Evolutionary conservation across 2,888 invertebrate species (phyloP), one percentile per base, ranked within the genome.

Genomic region (Dicyrtomina minuta): DNA sequence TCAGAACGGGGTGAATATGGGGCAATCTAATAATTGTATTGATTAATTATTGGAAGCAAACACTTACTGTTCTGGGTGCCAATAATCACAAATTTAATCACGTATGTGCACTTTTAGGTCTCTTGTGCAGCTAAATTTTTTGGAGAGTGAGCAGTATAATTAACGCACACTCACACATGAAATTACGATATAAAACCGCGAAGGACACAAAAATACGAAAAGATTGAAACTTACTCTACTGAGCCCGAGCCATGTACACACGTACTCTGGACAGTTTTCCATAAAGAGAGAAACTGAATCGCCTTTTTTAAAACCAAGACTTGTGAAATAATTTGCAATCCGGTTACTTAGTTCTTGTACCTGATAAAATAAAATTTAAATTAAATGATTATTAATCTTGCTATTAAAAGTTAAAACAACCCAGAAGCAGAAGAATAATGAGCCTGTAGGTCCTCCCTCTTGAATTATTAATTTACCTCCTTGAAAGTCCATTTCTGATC

Each of bases 231-330:
- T 66, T 70, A 76, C 76, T 65, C 73, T 71, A 56, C 71, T 70
- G 62, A 95, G 85, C 0, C 97, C 98, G 65, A 99, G 84, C 97
- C 98, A 99, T 46, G 90, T 88, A 43, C 90, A 89, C 2, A 96
- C 90, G 83, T 90, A 93, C 82, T 98, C 95, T 0, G 95, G 92
- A 51, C 92, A 87, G 82, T 96, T 97, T 81, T 94, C 94, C 85
- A 96, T 87, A 82, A 94, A 88, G 20, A 99, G 84, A 0, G 91
- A 96, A 0, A 99, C 90, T 0, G 89, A 88, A 81, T 98, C 94
- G 0, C 95, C 96, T 74, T 90, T 89, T 78, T 89, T 88, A 76
- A 90, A 90, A 15, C 94, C 94, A 74, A 90, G 88, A 0, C 86
- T 86, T 79, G 88, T 88, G 79, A 95, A 90, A 15, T 89, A 86